Conservation (phyloP, 2,888 invertebrate species). For the Dioctria rufipes region DNA sequence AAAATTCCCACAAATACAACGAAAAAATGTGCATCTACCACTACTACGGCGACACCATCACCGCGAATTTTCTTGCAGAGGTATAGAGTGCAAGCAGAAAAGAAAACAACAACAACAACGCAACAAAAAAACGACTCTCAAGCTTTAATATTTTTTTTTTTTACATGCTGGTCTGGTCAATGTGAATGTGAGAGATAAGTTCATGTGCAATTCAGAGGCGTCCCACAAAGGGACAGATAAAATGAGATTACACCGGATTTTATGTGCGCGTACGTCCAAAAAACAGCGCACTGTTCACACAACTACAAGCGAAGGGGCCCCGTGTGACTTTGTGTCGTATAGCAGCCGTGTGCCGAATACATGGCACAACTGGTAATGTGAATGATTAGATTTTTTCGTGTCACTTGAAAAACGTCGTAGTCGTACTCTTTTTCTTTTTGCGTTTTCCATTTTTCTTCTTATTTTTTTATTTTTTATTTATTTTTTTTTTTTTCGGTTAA, state of each 20-base stretch:
- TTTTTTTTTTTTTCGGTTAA: slow-evolving; percentile 24
- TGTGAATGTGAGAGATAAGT: slow-evolving; percentile 49
- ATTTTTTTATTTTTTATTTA: too few relatives aligned
- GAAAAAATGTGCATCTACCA: background rate
- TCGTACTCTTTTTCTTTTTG: slow-evolving; percentile 38
- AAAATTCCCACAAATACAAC: slow-evolving; percentile 24
- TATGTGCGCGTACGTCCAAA: slow-evolving; percentile 54
- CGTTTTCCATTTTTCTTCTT: slow-evolving; percentile 8
- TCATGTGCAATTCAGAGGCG: slow-evolving; percentile 52
- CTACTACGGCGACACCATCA: background rate
- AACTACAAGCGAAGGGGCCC: slow-evolving; percentile 18
- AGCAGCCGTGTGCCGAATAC: slow-evolving; percentile 34
- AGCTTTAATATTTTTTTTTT: slow-evolving; percentile 33
- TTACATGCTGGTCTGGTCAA: slow-evolving; percentile 25
- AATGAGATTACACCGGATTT: slow-evolving; percentile 54
- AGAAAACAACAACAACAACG: background rate
- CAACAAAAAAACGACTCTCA: slow-evolving; percentile 9
- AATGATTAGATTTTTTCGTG: slow-evolving; percentile 51
- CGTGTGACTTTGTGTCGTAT: too few relatives aligned
- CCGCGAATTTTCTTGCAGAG: slow-evolving; percentile 6
- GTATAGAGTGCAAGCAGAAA: slow-evolving; percentile 22
- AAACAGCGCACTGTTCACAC: slow-evolving; percentile 48
- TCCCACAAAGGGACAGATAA: slow-evolving; percentile 48
- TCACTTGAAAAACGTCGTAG: slow-evolving; percentile 32
- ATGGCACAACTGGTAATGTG: slow-evolving; percentile 24